Conservation (phyloP, 2,797 vertebrate genomes). For the Mus spretus region DNA sequence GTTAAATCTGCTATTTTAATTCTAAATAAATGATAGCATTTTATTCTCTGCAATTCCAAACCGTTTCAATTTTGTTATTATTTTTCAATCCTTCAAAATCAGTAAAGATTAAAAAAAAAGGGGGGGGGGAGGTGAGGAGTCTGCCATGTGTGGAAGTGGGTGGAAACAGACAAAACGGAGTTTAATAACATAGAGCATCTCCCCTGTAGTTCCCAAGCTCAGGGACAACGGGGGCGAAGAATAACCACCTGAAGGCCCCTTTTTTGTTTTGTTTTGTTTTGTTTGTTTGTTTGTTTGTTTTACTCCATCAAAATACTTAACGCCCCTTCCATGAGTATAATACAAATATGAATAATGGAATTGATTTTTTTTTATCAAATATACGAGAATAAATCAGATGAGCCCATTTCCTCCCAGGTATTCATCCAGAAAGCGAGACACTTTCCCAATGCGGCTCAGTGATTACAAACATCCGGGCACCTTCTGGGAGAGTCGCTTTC, state of each 20-base stretch:
- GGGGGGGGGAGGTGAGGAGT: slow-evolving; percentile 28
- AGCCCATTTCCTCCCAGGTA: slow-evolving; percentile 70
- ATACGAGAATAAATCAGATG: slow-evolving; percentile 77
- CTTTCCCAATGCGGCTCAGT: slow-evolving; percentile 73
- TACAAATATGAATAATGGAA: slow-evolving; percentile 80
- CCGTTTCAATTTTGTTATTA: background rate
- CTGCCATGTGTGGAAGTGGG: background rate
- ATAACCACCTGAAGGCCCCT: slow-evolving; percentile 38
- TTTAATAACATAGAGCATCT: slow-evolving; percentile 34
- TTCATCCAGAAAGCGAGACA: slow-evolving; percentile 73
- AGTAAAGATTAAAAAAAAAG: background rate
- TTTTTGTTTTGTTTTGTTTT: too few relatives aligned
- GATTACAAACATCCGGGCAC: slow-evolving; percentile 76
- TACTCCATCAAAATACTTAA: slow-evolving; percentile 64
- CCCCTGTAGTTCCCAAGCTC: slow-evolving; percentile 26
- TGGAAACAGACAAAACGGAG: background rate
- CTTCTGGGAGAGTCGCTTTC: slow-evolving; percentile 69
- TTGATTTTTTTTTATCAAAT: slow-evolving; percentile 81
- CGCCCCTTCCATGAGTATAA: slow-evolving; percentile 60
- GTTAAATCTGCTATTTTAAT: slow-evolving; percentile 5
- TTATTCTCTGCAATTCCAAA: slow-evolving; percentile 1
- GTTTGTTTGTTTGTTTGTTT: slow-evolving; percentile 29
- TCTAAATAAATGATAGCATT: slow-evolving; percentile 27
- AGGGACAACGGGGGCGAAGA: slow-evolving; percentile 13
- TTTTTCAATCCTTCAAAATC: slow-evolving; percentile 40